Conservation (phyloP, 2,797 vertebrate species). For the Alfaro cultratus region DNA sequence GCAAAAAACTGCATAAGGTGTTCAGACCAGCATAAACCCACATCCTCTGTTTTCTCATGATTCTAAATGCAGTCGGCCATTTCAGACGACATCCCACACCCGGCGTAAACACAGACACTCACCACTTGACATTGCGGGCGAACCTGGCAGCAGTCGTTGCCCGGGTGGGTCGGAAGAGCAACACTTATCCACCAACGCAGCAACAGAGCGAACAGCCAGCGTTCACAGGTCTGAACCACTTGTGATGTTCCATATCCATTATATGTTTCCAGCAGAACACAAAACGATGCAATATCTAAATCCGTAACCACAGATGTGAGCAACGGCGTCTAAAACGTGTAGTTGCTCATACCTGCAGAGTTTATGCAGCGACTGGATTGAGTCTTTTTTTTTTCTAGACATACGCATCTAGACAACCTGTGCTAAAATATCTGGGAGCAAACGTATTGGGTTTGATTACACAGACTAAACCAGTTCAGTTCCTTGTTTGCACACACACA, state of each 20-base stretch:
- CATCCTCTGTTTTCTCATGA: neutral
- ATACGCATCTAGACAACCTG: neutral
- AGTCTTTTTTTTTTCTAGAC: neutral
- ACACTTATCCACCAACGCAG: conserved; percentile 25
- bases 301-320: neutral
- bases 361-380: neutral
- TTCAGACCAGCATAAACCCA: neutral
- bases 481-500: no score
- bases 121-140: conserved; percentile 36
- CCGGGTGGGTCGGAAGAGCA: conserved; percentile 42
- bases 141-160: conserved; percentile 27
- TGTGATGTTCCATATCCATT: neutral
- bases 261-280: neutral
- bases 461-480: neutral
- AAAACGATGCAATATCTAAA: neutral
- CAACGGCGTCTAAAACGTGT: neutral
- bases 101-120: neutral
- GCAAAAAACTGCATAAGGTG: neutral
- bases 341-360: neutral
- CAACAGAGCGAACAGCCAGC: neutral
- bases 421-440: neutral
- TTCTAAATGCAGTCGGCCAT: conserved; percentile 13
- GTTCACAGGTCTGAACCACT: conserved; percentile 17
- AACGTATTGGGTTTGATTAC: neutral
- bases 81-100: conserved; percentile 19